Evolutionary conservation across 2,888 invertebrate genomes (phyloP).

Genomic region (Synanthedon andrenaeformis): DNA sequence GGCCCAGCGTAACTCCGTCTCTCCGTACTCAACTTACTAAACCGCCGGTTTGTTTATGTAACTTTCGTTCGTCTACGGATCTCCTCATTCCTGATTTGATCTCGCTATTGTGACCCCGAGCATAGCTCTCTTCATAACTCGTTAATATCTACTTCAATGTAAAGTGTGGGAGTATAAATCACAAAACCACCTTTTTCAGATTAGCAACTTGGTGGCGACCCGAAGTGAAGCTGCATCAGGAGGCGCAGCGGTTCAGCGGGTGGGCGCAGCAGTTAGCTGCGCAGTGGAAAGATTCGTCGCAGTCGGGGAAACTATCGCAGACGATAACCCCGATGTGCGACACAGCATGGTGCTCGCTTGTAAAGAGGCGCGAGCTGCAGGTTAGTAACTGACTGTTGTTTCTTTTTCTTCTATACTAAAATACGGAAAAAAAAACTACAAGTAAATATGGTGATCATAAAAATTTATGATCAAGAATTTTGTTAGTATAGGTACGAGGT

Average conservation of each 20-base stretch:
- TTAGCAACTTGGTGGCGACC: slow-evolving; percentile 91
- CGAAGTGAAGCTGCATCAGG: slow-evolving; percentile 75
- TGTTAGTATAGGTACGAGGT: no score
- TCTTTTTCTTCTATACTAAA: neutral
- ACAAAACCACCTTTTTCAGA: slow-evolving; percentile 37
- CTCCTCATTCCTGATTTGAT: no score
- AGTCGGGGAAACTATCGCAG: slow-evolving; percentile 98
- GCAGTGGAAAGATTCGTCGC: slow-evolving; percentile 98
- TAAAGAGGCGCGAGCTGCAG: slow-evolving; percentile 95
- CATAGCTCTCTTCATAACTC: no score
- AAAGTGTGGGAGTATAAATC: no score
- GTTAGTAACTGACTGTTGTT: slow-evolving; percentile 57
- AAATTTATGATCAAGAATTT: no score
- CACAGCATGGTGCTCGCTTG: slow-evolving; percentile 99
- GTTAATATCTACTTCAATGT: no score
- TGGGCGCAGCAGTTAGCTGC: slow-evolving; percentile 95
- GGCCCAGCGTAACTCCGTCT: no score
- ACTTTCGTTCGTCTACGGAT: no score
- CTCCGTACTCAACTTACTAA: no score
- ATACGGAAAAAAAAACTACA: neutral
- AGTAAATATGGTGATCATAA: no score
- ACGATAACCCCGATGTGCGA: slow-evolving; percentile 96
- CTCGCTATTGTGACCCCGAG: no score
- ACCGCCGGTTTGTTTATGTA: no score
- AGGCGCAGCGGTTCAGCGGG: slow-evolving; percentile 82